Percentiles rank a stretch among this genome's conserved stretches.
These are phyloP conservation scores for Heliconius erato DNA, from an alignment of 2,888 invertebrate genomes.

Conservation along the genomic window DNA sequence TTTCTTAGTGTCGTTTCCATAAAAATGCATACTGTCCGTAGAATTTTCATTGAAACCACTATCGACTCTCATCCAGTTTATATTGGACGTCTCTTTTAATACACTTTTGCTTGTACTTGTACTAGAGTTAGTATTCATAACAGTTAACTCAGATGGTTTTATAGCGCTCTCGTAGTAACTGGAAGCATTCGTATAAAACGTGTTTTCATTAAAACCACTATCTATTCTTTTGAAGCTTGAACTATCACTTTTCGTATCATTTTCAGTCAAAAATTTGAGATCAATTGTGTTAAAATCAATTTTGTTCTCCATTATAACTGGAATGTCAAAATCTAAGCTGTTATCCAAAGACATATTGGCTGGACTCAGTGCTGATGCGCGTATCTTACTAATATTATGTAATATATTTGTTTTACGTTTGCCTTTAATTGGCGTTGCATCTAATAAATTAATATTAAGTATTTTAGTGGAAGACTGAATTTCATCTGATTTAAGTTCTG, in stretches of 20 bases:
- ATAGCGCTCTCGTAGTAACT: conserved; percentile 84
- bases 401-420: conserved; percentile 66
- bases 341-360: conserved; percentile 77
- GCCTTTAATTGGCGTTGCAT: conserved; percentile 74
- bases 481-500: conserved; percentile 58
- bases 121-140: conserved; percentile 67
- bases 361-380: conserved; percentile 67
- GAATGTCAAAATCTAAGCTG: conserved; percentile 76
- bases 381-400: conserved; percentile 80
- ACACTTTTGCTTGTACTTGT: conserved; percentile 64
- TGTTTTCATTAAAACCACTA: conserved; percentile 81
- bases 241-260: conserved; percentile 67
- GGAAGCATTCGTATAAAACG: conserved; percentile 76
- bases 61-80: conserved; percentile 80
- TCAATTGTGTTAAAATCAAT: conserved; percentile 80
- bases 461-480: conserved; percentile 66
- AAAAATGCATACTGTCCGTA: conserved; percentile 74
- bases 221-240: conserved; percentile 78
- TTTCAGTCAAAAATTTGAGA: conserved; percentile 82
- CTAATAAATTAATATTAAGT: conserved; percentile 59
- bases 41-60: conserved; percentile 82
- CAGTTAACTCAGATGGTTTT: conserved; percentile 81
- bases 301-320: conserved; percentile 75
- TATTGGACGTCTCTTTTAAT: conserved; percentile 79
- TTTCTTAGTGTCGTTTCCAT: conserved; percentile 64